Evolutionary conservation across 1,140 invertebrate species (phyloP).

Genomic region (Epicauta chinensis): DNA sequence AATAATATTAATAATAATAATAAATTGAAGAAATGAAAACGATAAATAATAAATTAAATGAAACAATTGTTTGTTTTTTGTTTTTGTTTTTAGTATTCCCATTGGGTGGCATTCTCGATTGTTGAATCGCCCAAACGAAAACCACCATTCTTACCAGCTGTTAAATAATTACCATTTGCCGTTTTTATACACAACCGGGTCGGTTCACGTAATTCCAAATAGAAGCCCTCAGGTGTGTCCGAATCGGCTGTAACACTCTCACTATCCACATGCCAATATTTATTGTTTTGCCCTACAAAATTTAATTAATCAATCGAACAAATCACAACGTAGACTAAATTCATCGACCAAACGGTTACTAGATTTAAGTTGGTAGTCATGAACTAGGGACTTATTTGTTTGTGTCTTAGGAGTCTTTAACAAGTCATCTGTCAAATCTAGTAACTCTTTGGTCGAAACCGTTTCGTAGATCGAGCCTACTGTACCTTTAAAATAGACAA

Average conservation of each 20-base stretch:
- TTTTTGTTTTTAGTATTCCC: conserved; percentile 76
- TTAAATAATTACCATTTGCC: conserved; percentile 71
- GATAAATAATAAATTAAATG: not conserved
- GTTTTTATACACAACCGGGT: conserved; percentile 86
- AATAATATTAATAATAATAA: conserved; percentile 7
- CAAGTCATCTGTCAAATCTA: too few species aligned
- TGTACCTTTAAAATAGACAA: conserved; percentile 88
- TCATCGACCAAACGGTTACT: too few species aligned
- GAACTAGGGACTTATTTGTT: too few species aligned
- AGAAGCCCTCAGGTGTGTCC: conserved; percentile 81
- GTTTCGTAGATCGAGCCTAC: too few species aligned
- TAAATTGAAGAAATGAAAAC: conserved; percentile 4
- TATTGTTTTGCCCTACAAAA: conserved; percentile 83
- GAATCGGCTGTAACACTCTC: conserved; percentile 83
- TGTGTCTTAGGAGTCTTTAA: too few species aligned
- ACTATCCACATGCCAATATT: conserved; percentile 86
- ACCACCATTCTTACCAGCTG: conserved; percentile 90
- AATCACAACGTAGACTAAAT: too few species aligned
- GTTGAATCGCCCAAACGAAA: conserved; percentile 79
- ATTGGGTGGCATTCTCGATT: conserved; percentile 76
- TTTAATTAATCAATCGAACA: conserved; percentile 9
- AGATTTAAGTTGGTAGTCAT: too few species aligned
- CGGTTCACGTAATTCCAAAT: conserved; percentile 85
- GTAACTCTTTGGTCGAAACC: too few species aligned
- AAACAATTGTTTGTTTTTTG: not conserved